phyloP scores from a whole-genome alignment of 2,113 vertebrate species.

The Phalacrocorax pelagicus region DNA sequence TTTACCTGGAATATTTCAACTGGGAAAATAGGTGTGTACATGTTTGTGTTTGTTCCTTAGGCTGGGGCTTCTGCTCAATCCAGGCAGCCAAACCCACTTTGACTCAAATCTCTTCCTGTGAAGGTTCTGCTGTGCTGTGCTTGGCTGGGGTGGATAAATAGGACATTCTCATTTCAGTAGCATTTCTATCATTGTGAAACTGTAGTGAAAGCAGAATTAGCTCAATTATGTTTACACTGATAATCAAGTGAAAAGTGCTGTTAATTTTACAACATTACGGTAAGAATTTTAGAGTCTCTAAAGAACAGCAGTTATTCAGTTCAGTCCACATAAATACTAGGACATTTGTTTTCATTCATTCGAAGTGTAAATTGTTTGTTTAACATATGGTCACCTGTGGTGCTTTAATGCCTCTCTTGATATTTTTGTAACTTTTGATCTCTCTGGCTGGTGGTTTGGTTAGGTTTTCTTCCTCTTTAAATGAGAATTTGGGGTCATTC shows the following conservation, averaged over 20 bases:
- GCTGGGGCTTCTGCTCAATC: not conserved
- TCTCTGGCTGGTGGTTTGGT: slow-evolving; percentile 14
- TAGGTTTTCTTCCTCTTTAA: not conserved
- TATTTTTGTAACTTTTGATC: slow-evolving; percentile 69
- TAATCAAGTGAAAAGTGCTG: slow-evolving; percentile 52
- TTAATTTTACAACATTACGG: slow-evolving; percentile 28
- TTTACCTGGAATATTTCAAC: not conserved
- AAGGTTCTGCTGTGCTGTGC: not conserved
- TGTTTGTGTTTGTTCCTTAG: not conserved
- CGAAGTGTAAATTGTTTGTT: slow-evolving; percentile 65
- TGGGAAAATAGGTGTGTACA: not conserved
- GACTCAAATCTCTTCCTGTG: not conserved
- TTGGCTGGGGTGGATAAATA: not conserved
- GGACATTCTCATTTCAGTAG: not conserved
- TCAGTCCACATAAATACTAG: slow-evolving; percentile 24
- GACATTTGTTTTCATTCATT: slow-evolving; percentile 54
- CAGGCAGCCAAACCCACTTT: not conserved
- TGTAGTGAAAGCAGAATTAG: not conserved
- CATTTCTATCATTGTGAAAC: not conserved
- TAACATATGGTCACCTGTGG: slow-evolving; percentile 58
- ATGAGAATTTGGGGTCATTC: slow-evolving; percentile 74
- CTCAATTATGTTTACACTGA: not conserved
- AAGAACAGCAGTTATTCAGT: not conserved
- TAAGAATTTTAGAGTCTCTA: not conserved
- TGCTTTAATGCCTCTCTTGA: slow-evolving; percentile 43